Evolutionary conservation across 2,113 vertebrate genomes (phyloP), one percentile per base, ranked within the genome.

Genomic region (Colossoma macropomum): DNA sequence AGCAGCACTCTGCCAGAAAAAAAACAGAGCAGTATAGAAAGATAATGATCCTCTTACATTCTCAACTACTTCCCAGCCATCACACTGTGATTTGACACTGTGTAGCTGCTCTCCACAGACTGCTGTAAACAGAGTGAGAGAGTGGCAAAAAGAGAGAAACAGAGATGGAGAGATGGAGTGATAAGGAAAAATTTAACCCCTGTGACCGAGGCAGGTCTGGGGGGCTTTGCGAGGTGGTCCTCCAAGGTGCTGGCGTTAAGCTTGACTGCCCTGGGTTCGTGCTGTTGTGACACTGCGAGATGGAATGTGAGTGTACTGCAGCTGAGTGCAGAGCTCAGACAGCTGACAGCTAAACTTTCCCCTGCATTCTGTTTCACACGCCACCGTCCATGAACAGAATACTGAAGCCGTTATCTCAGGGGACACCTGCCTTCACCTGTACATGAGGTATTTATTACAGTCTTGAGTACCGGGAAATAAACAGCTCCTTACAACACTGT

Each of bases 11-110:
- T 82, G 84, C 84, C 87, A 88, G 87, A 15, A 91, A 90, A 90
- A 86, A 88, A 87, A 85, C 84, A 86, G 88, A 88, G 74, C 73
- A 73, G 60, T 90, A 92, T 92, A 91, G 89, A 87, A 86, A 87
- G 84, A 91, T 92, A 94, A 94, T 91, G 90, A 93, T 89, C 85
- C 84, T 69, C 89, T 86, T 81, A 81, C 85, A 84, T 89, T 89
- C 81, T 86, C 84, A 9, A 54, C 81, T 87, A 87, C 85, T 87
- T 87, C 72, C 59, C 87, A 87, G 87, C 87, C 84, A 83, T 48
- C 0, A 41, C 66, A 72, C 84, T 78, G 80, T 80, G 86, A 59
- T 74, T 38, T 66, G 72, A 77, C 84, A 89, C 82, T 63, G 76
- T 78, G 25, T 65, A 87, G 79, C 81, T 79, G 38, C 66, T 74